Conservation (phyloP, 2,888 invertebrate species). For the Nebria salina region DNA sequence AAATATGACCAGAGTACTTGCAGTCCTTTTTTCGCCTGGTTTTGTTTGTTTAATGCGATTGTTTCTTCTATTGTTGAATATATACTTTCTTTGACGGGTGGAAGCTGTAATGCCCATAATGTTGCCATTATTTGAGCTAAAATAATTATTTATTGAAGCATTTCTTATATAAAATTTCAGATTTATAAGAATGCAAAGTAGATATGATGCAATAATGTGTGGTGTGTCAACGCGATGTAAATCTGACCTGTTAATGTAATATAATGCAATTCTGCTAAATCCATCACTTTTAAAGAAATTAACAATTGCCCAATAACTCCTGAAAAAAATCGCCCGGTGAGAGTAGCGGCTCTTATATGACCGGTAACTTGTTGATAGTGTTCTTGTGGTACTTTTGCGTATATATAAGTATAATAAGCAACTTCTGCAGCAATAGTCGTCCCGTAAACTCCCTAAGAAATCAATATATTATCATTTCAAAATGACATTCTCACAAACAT, state of each 20-base stretch:
- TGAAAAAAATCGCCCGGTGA: slow-evolving; percentile 81
- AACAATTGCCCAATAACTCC: slow-evolving; percentile 76
- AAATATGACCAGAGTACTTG: slow-evolving; percentile 68
- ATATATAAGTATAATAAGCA: slow-evolving; percentile 93
- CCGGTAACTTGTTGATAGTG: slow-evolving; percentile 87
- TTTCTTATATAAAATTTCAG: too few relatives aligned
- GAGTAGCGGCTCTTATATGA: slow-evolving; percentile 82
- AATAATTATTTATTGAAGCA: slow-evolving; percentile 52
- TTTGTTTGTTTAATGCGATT: slow-evolving; percentile 5
- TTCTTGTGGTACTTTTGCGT: slow-evolving; percentile 84
- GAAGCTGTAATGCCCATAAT: slow-evolving; percentile 79
- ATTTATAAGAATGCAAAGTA: neutral
- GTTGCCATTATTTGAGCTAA: slow-evolving; percentile 78
- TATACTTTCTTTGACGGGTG: slow-evolving; percentile 76
- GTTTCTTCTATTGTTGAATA: slow-evolving; percentile 73
- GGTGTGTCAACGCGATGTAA: too few relatives aligned
- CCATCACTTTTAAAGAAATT: slow-evolving; percentile 71
- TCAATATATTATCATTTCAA: neutral
- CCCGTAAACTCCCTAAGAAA: slow-evolving; percentile 78
- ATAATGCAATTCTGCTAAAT: slow-evolving; percentile 81
- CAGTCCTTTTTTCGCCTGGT: slow-evolving; percentile 58
- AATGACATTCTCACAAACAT: neutral
- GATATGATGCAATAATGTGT: too few relatives aligned
- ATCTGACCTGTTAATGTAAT: slow-evolving; percentile 75
- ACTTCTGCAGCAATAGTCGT: slow-evolving; percentile 89